A percentile compares a stretch with the other conserved stretches of the same genome.
Conservation (phyloP, 2,797 vertebrate species). For the Helostoma temminkii region DNA sequence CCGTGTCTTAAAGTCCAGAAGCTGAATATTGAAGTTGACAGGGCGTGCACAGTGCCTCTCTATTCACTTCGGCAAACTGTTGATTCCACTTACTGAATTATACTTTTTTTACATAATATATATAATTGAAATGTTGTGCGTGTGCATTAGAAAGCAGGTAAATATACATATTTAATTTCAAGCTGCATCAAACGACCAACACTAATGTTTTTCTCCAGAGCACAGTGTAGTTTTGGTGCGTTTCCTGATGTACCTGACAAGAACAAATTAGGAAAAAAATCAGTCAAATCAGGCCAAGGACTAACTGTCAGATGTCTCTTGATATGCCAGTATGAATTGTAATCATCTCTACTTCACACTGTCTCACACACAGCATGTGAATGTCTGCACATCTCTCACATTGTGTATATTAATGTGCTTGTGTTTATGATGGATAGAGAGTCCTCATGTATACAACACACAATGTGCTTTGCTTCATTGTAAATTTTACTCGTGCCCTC, state of each 20-base stretch:
- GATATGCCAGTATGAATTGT: not conserved
- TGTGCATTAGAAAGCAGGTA: not conserved
- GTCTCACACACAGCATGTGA: not conserved
- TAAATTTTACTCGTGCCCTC: conserved; percentile 32
- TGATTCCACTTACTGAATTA: conserved; percentile 1
- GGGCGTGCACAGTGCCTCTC: not conserved
- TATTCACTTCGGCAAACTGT: conserved; percentile 12
- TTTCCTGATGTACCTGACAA: not conserved
- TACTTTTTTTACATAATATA: not conserved
- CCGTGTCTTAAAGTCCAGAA: conserved; percentile 15
- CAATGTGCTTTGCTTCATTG: conserved; percentile 11
- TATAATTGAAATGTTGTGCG: not conserved
- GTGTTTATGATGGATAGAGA: conserved; percentile 9
- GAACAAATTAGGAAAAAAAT: not conserved
- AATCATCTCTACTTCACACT: conserved; percentile 7
- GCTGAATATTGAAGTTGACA: conserved; percentile 16
- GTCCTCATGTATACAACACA: not conserved
- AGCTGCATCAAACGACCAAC: not conserved
- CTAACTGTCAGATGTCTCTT: conserved; percentile 8
- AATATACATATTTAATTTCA: not conserved
- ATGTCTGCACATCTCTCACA: conserved; percentile 5
- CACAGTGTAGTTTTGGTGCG: not conserved
- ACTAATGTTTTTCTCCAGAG: conserved; percentile 2
- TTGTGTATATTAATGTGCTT: conserved; percentile 32
- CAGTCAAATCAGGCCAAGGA: not conserved